phyloP scores from a whole-genome alignment of 2,797 vertebrate genomes.

The Tadarida brasiliensis region DNA sequence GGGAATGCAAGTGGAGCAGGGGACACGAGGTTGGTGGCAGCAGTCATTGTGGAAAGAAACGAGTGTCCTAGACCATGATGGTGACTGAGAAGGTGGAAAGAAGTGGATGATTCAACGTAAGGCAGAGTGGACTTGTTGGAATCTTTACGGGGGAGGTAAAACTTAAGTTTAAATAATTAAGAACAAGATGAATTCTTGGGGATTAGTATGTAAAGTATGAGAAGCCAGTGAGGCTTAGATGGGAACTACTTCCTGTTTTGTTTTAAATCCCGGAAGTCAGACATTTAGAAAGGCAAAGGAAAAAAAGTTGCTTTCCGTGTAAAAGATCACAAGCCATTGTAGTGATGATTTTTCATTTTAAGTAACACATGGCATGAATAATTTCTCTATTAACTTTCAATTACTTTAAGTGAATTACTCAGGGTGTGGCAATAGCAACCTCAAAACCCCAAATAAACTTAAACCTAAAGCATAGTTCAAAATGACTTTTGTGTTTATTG shows the following conservation, averaged over 20 bases:
- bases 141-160: neutral
- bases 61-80: neutral
- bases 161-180: neutral
- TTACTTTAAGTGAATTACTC: constrained; percentile 27
- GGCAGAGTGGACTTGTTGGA: neutral
- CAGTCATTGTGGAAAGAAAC: neutral
- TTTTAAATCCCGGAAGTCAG: neutral
- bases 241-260: neutral
- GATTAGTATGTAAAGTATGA: neutral
- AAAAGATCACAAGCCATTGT: neutral
- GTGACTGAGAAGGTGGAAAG: neutral
- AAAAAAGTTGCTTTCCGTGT: neutral
- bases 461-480: neutral
- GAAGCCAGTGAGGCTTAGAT: neutral
- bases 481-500: constrained; percentile 28
- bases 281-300: neutral
- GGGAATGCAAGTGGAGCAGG: too few species aligned
- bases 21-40: too few species aligned
- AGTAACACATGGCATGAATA: neutral
- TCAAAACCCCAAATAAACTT: neutral
- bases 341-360: neutral
- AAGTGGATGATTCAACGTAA: neutral
- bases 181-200: neutral
- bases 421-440: neutral
- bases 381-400: constrained; percentile 51